Evolutionary conservation across 2,888 invertebrate species (phyloP).

Genomic region (Ceriagrion tenellum): DNA sequence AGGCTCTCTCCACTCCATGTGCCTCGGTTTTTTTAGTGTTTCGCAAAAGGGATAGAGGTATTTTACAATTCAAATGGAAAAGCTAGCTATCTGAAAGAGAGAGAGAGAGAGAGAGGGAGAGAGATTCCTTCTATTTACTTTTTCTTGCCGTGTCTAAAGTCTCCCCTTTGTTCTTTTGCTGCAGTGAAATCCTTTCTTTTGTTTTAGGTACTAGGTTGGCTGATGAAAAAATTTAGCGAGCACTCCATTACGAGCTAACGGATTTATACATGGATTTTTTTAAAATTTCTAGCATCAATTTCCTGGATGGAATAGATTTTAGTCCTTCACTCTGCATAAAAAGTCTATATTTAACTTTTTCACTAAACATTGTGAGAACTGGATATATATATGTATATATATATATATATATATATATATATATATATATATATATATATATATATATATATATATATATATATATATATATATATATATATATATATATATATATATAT

Average conservation of each 20-base stretch:
- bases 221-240: background rate
- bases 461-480: too few relatives aligned
- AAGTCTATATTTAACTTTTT: too few relatives aligned
- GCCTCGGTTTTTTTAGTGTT: background rate
- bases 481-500: too few relatives aligned
- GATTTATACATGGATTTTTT: background rate
- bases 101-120: background rate
- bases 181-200: background rate
- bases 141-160: background rate
- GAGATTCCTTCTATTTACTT: background rate
- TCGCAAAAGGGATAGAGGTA: constrained; percentile 20
- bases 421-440: too few relatives aligned
- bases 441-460: too few relatives aligned
- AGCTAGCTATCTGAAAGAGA: background rate
- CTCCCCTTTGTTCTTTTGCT: background rate
- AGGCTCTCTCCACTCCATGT: background rate
- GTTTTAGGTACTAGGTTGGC: background rate
- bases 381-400: too few relatives aligned
- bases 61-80: constrained; percentile 36
- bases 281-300: background rate
- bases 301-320: background rate
- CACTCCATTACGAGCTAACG: background rate
- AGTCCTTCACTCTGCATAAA: background rate
- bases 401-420: too few relatives aligned
- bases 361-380: too few relatives aligned